Evolutionary conservation across 2,888 invertebrate genomes (phyloP).

Genomic region (Pollenia angustigena): DNA sequence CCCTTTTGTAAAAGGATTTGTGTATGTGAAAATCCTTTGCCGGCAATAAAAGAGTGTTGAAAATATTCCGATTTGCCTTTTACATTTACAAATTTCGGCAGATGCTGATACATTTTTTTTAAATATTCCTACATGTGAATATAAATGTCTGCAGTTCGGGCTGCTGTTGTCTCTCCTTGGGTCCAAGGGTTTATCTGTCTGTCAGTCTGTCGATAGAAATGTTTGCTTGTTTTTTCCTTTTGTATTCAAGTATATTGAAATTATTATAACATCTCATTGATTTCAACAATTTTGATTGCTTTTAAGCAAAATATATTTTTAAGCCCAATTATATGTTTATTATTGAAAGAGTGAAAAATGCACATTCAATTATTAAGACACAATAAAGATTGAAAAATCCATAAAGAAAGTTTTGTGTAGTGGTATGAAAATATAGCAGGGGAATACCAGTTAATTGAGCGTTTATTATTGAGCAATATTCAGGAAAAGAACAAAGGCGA

Average conservation of each 20-base stretch:
- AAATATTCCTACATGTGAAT: neutral
- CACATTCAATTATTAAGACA: slow-evolving; percentile 17
- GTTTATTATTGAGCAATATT: neutral
- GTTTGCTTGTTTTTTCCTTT: neutral
- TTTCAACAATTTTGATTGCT: slow-evolving; percentile 51
- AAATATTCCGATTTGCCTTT: slow-evolving; percentile 10
- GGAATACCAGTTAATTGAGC: slow-evolving; percentile 23
- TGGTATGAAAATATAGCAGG: neutral
- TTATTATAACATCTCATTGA: slow-evolving; percentile 64
- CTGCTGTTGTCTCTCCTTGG: neutral
- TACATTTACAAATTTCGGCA: slow-evolving; percentile 9
- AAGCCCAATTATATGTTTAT: slow-evolving; percentile 22
- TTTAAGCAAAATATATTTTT: slow-evolving; percentile 40
- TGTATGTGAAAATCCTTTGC: neutral
- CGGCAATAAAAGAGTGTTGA: slow-evolving; percentile 1
- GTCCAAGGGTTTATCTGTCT: neutral
- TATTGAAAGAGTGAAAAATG: neutral
- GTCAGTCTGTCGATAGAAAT: neutral
- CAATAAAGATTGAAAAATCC: slow-evolving; percentile 6
- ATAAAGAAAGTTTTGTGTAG: neutral
- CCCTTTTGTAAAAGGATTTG: neutral
- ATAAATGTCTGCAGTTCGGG: slow-evolving; percentile 15
- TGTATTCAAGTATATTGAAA: neutral
- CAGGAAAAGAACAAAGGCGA: neutral
- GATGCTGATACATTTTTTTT: too few relatives aligned